phyloP scores from a whole-genome alignment of 2,797 vertebrate species.

The Gouania willdenowi region DNA sequence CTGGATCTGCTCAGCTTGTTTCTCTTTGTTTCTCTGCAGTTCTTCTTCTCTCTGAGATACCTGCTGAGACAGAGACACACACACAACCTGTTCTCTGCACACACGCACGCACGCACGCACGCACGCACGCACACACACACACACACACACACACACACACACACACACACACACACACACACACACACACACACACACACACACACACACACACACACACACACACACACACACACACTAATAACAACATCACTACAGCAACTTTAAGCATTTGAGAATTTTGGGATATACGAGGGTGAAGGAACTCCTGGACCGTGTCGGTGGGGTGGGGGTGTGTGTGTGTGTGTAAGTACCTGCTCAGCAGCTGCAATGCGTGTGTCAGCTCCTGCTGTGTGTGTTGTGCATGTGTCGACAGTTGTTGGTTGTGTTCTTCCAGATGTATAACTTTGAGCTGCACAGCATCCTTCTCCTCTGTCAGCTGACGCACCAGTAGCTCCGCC shows the following conservation, averaged over 20 bases:
- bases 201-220: background rate
- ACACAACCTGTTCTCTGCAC: constrained; percentile 66
- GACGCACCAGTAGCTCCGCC: constrained; percentile 27
- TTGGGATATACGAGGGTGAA: background rate
- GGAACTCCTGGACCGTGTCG: no score
- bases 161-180: background rate
- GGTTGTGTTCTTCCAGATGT: constrained; percentile 45
- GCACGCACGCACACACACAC: no score
- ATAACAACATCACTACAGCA: no score
- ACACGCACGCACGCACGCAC: no score
- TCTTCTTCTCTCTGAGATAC: constrained; percentile 67
- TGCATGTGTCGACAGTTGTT: constrained; percentile 22
- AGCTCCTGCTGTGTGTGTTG: constrained; percentile 39
- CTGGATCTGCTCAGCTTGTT: constrained; percentile 62
- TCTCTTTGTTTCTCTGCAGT: constrained; percentile 55
- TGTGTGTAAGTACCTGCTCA: constrained; percentile 48
- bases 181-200: no score
- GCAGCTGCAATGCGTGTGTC: constrained; percentile 25
- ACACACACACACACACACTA: background rate
- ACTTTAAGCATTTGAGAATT: background rate
- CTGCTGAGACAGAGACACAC: constrained; percentile 65
- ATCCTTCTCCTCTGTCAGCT: constrained; percentile 27
- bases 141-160: background rate
- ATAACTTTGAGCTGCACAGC: constrained; percentile 29
- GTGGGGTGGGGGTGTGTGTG: constrained; percentile 1